Evolutionary conservation across 2,888 invertebrate species (phyloP).

Genomic region (Agrotis clavis): DNA sequence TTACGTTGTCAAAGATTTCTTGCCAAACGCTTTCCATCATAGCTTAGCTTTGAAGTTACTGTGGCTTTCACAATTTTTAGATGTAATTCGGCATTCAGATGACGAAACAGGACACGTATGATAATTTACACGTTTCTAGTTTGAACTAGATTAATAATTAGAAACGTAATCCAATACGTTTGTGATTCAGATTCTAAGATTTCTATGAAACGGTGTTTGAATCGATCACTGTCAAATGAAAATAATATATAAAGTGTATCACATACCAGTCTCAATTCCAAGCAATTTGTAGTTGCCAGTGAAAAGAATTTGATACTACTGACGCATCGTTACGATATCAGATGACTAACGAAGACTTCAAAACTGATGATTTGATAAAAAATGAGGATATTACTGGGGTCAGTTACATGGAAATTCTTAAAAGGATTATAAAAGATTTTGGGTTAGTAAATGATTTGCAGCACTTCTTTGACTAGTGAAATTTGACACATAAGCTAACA

Average conservation of each 20-base stretch:
- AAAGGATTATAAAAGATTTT: neutral
- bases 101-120: too few relatives aligned
- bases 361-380: neutral
- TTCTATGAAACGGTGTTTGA: conserved; percentile 14
- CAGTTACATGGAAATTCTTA: neutral
- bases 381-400: neutral
- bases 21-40: too few relatives aligned
- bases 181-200: conserved; percentile 37
- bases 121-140: too few relatives aligned
- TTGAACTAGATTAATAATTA: conserved; percentile 16
- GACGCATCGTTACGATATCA: neutral
- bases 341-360: neutral
- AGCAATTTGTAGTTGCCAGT: conserved; percentile 23
- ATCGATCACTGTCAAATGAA: conserved; percentile 49
- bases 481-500: neutral
- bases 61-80: too few relatives aligned
- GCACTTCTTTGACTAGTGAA: neutral
- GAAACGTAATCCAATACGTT: conserved; percentile 29
- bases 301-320: conserved; percentile 26
- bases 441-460: neutral
- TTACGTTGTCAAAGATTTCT: too few relatives aligned
- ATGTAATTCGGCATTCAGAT: too few relatives aligned
- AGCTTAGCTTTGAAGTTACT: too few relatives aligned
- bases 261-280: neutral
- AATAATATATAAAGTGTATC: conserved; percentile 43